Percentiles rank a stretch among this genome's conserved stretches.
Evolutionary conservation across 2,113 vertebrate genomes (phyloP).

Genomic region (Casuarius casuarius): DNA sequence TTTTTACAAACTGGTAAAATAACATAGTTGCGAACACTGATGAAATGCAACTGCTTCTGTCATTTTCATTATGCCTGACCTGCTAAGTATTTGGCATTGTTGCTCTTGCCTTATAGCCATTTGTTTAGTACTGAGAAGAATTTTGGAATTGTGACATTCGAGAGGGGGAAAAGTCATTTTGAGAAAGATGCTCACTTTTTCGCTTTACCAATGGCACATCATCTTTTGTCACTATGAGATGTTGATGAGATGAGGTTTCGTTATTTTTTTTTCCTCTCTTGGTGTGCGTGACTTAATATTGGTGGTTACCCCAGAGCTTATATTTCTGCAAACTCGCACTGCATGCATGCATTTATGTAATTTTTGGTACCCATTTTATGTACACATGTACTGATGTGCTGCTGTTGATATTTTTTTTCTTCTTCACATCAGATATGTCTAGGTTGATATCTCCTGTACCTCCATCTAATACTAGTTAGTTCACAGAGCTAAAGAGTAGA

Average conservation of each 20-base stretch:
- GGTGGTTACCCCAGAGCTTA: not conserved
- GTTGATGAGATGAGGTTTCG: not conserved
- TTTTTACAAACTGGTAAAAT: not conserved
- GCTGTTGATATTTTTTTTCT: no score
- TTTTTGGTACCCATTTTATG: not conserved
- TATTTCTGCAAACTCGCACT: not conserved
- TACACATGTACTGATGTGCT: rapidly evolving
- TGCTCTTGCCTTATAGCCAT: not conserved
- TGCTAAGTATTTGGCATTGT: not conserved
- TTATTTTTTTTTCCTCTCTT: no score
- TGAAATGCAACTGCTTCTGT: not conserved
- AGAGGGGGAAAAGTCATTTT: not conserved
- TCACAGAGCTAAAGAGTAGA: not conserved
- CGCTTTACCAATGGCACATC: not conserved
- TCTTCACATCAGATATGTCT: no score
- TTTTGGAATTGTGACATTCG: not conserved
- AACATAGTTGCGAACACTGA: not conserved
- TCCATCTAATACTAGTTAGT: not conserved
- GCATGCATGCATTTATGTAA: not conserved
- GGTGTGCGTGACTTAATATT: not conserved
- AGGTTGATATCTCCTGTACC: not conserved
- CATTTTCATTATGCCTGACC: not conserved
- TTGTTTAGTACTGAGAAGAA: not conserved
- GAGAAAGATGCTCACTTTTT: not conserved
- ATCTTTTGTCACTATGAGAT: not conserved